Evolutionary conservation across 2,888 invertebrate species (phyloP), one percentile per base, ranked within the genome.

Genomic region (Drosophila antonietae): DNA sequence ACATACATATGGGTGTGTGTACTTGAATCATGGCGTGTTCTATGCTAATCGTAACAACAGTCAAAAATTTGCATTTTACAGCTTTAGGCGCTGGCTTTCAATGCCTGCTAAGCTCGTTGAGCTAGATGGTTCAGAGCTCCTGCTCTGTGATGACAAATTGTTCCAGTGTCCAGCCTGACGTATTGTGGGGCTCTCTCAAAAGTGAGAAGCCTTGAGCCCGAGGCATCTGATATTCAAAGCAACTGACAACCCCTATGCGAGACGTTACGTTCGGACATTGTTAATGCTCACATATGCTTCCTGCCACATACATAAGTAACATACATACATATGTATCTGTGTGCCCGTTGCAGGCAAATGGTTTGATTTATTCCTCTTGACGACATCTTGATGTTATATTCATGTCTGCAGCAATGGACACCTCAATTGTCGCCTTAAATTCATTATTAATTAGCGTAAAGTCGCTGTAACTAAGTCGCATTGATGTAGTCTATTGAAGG

Each of bases 31-130:
- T 23, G 15, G 67, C 68, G 67, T 87, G 82, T 82, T 84, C 62
- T 81, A 87, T 81, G 83, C 79, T 83, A 81, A 86, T 79, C 72
- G 62, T 67, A 73, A 77, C 77, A 83, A 59, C 53, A 74, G 55
- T 60, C 63, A 65, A 77, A 79, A 81, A 83, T 78, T 83, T 79
- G 86, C 60, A 67, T 81, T 86, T 83, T 79, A 83, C 79, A 83
- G 81, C 79, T 56, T 44, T 69, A 56, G 84, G 68, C 63, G 44
- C n/a, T 73, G 58, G 68, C 68, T 69, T 69, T 77, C 77, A 75
- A 47, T 68, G 75, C 69, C 62, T 61, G 72, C 68, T 70, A 80
- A 81, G 81, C 69, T 63, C 67, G 18, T 64, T 75, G 81, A 75
- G 72, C 64, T 55, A 52, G 51, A 53, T 37, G 56, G 49, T 49